These are phyloP conservation scores for Otolemur crassicaudatus DNA, from an alignment of 2,797 vertebrate species.

Conservation along the genomic window DNA sequence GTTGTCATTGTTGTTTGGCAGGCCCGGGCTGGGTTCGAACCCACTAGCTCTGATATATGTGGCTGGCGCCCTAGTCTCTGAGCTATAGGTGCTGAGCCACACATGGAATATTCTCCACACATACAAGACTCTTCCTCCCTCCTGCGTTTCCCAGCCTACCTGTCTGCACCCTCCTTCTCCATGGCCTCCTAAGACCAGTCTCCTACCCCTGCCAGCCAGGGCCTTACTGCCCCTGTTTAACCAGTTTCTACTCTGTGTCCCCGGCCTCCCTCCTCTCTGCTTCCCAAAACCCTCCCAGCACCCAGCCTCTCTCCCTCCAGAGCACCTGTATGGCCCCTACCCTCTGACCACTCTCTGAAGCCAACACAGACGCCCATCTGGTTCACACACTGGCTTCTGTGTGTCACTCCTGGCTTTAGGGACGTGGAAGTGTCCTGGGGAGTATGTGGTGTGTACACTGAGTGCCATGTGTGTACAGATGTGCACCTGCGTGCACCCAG, in stretches of 20 bases:
- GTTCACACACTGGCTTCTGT: background rate
- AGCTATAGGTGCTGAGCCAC: no score
- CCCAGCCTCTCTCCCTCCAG: background rate
- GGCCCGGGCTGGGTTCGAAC: no score
- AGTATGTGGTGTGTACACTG: background rate
- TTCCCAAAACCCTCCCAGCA: background rate
- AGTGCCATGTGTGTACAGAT: accelerated
- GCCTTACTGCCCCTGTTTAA: background rate
- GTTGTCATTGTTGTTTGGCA: no score
- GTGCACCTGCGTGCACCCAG: accelerated
- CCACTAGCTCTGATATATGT: no score
- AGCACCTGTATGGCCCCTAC: accelerated
- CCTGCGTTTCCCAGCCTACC: accelerated
- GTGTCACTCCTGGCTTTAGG: background rate
- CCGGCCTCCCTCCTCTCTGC: background rate
- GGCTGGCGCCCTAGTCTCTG: no score
- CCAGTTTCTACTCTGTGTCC: background rate
- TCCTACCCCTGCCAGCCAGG: background rate
- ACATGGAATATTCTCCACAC: accelerated
- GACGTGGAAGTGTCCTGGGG: accelerated
- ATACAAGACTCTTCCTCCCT: background rate
- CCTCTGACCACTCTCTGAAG: background rate
- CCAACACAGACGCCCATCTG: background rate
- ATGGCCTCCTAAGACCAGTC: no score
- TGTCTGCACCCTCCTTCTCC: background rate